Evolutionary conservation across 2,797 vertebrate genomes (phyloP).

Genomic region (Eospalax fontanierii): DNA sequence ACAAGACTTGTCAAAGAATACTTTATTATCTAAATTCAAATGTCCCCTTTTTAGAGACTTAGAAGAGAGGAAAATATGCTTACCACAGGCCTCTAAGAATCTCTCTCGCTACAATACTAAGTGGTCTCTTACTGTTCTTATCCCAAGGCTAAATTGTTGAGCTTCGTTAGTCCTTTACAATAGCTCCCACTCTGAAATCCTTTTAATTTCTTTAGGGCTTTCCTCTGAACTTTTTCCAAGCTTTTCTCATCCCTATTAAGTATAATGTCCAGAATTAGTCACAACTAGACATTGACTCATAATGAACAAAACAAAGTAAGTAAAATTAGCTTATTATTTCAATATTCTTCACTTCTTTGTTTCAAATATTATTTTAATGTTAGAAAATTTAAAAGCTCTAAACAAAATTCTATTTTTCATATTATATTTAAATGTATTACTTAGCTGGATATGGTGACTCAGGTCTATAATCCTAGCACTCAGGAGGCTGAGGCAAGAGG

Average conservation of each 20-base stretch:
- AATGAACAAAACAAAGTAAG: conserved; percentile 55
- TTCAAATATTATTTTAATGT: conserved; percentile 54
- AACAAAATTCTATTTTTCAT: conserved; percentile 56
- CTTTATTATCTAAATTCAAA: neutral
- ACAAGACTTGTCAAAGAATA: neutral
- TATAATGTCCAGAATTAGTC: conserved; percentile 42
- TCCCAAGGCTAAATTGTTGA: neutral
- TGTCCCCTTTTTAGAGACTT: conserved; percentile 22
- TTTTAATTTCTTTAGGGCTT: conserved; percentile 33
- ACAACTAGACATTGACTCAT: conserved; percentile 20
- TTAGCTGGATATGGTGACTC: neutral
- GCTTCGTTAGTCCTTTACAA: neutral
- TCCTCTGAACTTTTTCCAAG: conserved; percentile 65
- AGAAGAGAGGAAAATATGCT: neutral
- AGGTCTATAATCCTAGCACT: neutral
- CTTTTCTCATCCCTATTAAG: conserved; percentile 42
- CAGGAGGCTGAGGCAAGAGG: neutral
- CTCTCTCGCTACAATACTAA: neutral
- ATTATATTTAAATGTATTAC: neutral
- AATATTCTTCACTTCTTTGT: conserved; percentile 37
- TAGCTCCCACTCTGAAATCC: conserved; percentile 22
- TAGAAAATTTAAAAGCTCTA: conserved; percentile 12
- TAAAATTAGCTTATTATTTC: conserved; percentile 52
- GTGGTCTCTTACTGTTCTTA: conserved; percentile 37
- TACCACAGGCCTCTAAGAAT: neutral